These are phyloP conservation scores for Orestias chungarensis DNA, from an alignment of 2,797 vertebrate genomes.

Conservation along the genomic window DNA sequence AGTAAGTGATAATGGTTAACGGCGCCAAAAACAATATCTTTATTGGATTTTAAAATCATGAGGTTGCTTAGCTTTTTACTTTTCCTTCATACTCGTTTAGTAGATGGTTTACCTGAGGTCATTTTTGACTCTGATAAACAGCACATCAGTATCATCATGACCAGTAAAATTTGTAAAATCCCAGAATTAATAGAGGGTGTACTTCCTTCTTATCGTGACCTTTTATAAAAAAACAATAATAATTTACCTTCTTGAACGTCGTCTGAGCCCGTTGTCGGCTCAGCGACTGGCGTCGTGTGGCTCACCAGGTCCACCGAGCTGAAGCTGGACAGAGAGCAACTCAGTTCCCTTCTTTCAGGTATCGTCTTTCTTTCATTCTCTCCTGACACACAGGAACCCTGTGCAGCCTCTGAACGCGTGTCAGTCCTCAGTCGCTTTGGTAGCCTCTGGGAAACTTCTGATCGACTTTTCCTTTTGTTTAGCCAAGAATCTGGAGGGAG, in stretches of 20 bases:
- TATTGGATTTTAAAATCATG: no score
- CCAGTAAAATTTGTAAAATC: neutral
- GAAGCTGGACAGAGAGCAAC: conserved; percentile 54
- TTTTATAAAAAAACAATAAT: neutral
- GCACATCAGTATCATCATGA: neutral
- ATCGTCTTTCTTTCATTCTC: neutral
- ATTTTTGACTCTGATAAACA: neutral
- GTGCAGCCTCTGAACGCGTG: neutral
- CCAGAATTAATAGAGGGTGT: neutral
- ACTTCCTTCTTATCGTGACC: neutral
- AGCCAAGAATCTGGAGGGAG: neutral
- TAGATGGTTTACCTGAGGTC: no score
- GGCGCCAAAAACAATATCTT: no score
- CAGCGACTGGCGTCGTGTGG: neutral
- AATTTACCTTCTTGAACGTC: conserved; percentile 37
- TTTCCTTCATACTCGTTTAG: no score
- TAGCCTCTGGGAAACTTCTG: conserved; percentile 28
- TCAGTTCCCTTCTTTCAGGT: no score
- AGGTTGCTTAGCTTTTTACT: no score
- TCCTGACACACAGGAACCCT: neutral
- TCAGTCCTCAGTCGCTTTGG: conserved; percentile 48
- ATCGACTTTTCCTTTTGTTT: conserved; percentile 51
- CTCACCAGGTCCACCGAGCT: conserved; percentile 1
- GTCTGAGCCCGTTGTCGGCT: neutral
- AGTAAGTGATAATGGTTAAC: no score